Conservation (phyloP, 1,140 invertebrate species). For the Hestina assimilis region DNA sequence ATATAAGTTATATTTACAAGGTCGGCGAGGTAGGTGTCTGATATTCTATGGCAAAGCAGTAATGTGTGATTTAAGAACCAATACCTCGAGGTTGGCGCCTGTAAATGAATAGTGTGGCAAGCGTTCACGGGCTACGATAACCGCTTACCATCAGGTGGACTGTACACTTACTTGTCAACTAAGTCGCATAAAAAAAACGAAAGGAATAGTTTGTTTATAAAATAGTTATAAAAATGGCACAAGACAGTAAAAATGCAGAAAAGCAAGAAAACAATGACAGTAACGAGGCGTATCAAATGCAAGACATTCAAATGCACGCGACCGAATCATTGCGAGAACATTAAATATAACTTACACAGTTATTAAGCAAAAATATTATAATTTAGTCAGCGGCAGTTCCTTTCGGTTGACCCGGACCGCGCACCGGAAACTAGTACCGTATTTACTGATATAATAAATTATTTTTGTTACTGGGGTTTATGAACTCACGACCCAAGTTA, state of each 20-base stretch:
- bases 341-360: constrained; percentile 49
- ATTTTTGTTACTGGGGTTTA: constrained; percentile 30
- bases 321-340: constrained; percentile 15
- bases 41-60: no score
- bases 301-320: constrained; percentile 20
- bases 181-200: no score
- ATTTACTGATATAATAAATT: constrained; percentile 32
- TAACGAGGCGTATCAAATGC: not conserved
- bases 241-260: not conserved
- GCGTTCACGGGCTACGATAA: no score
- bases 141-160: no score
- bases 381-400: constrained; percentile 33
- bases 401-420: constrained; percentile 25
- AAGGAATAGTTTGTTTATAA: no score
- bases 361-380: constrained; percentile 54
- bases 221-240: not conserved
- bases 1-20: no score
- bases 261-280: not conserved
- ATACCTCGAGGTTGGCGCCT: no score
- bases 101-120: no score
- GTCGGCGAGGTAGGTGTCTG: no score
- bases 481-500: no score
- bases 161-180: no score
- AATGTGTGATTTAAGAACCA: no score
- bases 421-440: constrained; percentile 43